Conservation (phyloP, 1,140 invertebrate species). For the Coptotermes formosanus region DNA sequence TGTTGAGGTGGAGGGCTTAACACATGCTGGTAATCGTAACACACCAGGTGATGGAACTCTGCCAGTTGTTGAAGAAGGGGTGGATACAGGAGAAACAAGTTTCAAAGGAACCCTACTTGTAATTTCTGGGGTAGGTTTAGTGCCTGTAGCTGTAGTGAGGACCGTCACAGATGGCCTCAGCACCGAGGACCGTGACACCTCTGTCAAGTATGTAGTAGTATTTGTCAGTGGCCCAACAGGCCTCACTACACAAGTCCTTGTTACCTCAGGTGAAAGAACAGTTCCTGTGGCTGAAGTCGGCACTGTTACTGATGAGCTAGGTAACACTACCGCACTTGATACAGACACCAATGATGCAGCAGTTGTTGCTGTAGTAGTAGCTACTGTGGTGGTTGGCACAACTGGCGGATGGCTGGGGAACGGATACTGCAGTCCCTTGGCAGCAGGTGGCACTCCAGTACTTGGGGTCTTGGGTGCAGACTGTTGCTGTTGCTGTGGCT, state of each 20-base stretch:
- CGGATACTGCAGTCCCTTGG: constrained; percentile 73
- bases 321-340: constrained; percentile 23
- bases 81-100: not conserved
- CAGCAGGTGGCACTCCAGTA: constrained; percentile 33
- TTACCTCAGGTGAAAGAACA: not conserved
- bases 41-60: constrained; percentile 14
- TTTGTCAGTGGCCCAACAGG: not conserved
- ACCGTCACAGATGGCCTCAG: constrained; percentile 23
- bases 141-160: not conserved
- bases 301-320: constrained; percentile 22
- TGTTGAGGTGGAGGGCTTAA: not conserved
- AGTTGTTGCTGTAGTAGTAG: constrained; percentile 37
- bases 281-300: constrained; percentile 13
- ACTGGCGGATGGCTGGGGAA: constrained; percentile 74
- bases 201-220: not conserved
- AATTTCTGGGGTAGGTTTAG: constrained; percentile 25
- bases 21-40: not conserved
- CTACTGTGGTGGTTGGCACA: constrained; percentile 44
- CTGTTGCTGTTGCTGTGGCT: not conserved
- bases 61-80: not conserved
- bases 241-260: constrained; percentile 26
- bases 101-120: constrained; percentile 19
- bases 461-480: constrained; percentile 22
- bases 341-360: constrained; percentile 33
- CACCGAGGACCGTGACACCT: constrained; percentile 16